Base-by-base conservation (phyloP, 2,113 vertebrate genomes). In the Sylvietta virens region DNA sequence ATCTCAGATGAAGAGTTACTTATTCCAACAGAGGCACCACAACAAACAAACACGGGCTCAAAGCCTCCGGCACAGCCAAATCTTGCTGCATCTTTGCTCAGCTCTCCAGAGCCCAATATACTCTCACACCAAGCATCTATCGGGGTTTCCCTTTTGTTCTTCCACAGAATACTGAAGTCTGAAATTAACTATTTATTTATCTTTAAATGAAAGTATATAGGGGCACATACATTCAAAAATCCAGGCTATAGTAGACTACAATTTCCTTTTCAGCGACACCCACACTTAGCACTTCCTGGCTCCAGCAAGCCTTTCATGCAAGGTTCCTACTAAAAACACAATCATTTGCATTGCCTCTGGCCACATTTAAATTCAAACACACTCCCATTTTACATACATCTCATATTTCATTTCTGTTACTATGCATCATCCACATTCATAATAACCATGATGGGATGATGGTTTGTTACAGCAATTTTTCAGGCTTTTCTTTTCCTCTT, bases 21-120 rank as follows among this genome's bases (percentile, higher is more conserved):
- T 60, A 22, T 91, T 92, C 80, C 80, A 91, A 15, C 56, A 95
- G 73, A 72, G 15, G 11, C 78, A 27, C 33, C 73, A 93, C 78
- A 89, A 96, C 89, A 96, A 94, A 86, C 89, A 92, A 44, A 69
- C 81, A 65, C 2, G 1, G 35, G 47, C 87, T 95, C 50, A 90
- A 86, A 95, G 94, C 90, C 91, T 85, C 90, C 1, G 1, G 93
- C 92, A 88, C 81, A 86, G 85, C 93, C 90, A 82, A 83, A 77
- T 37, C 83, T 71, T 76, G 57, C 62, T 85, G 51, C 62, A 50
- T 61, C 85, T 91, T 62, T 56, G 47, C 87, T 79, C n/a, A 50
- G 70, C 69, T 93, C 95, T 94, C 87, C 71, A 80, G 81, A 84
- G 77, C 30, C 65, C 64, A 51, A 40, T 26, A 27, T 4, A 39